These are phyloP conservation scores for Euthynnus affinis DNA, from an alignment of 2,797 vertebrate genomes.

Conservation along the genomic window DNA sequence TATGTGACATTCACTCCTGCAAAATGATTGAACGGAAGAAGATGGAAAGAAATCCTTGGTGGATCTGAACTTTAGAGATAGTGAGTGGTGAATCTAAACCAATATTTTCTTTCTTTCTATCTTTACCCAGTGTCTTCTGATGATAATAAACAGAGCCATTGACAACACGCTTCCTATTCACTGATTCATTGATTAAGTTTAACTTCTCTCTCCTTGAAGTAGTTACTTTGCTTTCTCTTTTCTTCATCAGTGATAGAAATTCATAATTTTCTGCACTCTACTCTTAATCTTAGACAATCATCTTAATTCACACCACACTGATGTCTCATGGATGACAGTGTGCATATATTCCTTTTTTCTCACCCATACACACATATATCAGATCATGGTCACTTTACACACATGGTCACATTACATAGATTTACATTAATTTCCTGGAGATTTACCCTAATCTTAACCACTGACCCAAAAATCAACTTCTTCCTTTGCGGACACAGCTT, in stretches of 20 bases:
- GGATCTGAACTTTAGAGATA: not conserved
- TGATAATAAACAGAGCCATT: not conserved
- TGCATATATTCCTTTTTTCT: not conserved
- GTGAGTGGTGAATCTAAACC: not conserved
- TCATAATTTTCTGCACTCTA: not conserved
- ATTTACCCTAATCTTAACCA: too few relatives aligned
- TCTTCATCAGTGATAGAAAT: not conserved
- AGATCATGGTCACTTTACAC: too few relatives aligned
- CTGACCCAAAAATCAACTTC: too few relatives aligned
- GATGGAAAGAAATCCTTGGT: conserved; percentile 19
- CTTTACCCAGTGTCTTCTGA: not conserved
- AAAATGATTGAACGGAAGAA: conserved; percentile 1
- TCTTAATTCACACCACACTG: not conserved
- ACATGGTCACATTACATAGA: too few relatives aligned
- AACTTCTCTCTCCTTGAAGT: not conserved
- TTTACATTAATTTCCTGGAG: too few relatives aligned
- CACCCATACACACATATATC: not conserved
- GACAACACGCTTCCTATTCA: too few relatives aligned
- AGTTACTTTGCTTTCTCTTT: not conserved
- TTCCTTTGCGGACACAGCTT: too few relatives aligned
- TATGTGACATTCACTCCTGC: not conserved
- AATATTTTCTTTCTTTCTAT: not conserved
- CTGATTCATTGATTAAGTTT: not conserved
- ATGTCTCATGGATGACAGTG: not conserved
- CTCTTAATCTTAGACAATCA: not conserved